Evolutionary conservation across 2,797 vertebrate genomes (phyloP).

Genomic region (Sciurus vulgaris): DNA sequence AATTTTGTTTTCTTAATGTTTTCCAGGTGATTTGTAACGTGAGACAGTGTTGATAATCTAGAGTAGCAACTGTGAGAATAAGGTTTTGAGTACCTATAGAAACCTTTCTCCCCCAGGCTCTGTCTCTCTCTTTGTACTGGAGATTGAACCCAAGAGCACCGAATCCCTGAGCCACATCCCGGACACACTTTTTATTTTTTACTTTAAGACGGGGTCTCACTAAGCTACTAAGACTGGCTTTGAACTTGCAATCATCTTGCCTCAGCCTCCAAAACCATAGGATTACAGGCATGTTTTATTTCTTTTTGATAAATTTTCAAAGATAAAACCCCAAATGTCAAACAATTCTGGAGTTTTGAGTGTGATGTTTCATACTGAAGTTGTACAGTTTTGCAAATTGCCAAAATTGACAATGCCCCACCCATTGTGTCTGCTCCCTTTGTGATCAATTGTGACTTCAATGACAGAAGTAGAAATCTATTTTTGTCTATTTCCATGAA

Average conservation of each 20-base stretch:
- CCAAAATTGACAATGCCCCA: too few relatives aligned
- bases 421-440: background rate
- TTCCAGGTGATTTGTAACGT: background rate
- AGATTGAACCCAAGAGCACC: too few relatives aligned
- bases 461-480: background rate
- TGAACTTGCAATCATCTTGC: too few relatives aligned
- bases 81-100: background rate
- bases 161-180: too few relatives aligned
- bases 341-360: background rate
- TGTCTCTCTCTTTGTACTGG: too few relatives aligned
- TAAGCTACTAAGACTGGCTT: too few relatives aligned
- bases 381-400: background rate
- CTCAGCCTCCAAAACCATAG: too few relatives aligned
- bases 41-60: background rate
- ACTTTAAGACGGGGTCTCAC: too few relatives aligned
- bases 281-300: background rate
- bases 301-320: background rate
- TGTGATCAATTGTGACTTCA: background rate
- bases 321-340: background rate
- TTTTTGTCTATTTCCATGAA: slow-evolving; percentile 8
- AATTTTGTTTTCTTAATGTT: background rate
- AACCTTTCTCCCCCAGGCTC: background rate
- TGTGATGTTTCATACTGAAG: background rate
- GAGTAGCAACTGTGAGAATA: background rate
- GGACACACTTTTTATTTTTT: too few relatives aligned